Percentiles rank a stretch among this genome's conserved stretches.
Conservation (phyloP, 2,888 invertebrate genomes). For the Buathra laborator region DNA sequence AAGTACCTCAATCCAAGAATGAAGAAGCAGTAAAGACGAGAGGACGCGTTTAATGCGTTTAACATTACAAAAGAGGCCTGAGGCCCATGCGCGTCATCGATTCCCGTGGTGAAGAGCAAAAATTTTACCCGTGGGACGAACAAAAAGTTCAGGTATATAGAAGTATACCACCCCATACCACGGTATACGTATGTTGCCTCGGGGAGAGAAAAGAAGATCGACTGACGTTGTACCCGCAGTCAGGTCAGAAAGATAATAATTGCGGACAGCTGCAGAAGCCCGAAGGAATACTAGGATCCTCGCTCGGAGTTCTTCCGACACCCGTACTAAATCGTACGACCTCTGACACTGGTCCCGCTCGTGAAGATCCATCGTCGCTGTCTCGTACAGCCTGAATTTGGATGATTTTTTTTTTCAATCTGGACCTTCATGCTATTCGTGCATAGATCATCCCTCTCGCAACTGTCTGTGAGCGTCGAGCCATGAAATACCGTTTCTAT, state of each 20-base stretch:
- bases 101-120: conserved; percentile 74
- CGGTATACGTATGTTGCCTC: conserved; percentile 43
- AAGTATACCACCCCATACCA: conserved; percentile 13
- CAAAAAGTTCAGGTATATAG: conserved; percentile 65
- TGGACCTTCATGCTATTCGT: conserved; percentile 13
- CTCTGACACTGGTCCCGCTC: conserved; percentile 50
- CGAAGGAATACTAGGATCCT: conserved; percentile 72
- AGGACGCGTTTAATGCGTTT: conserved; percentile 81
- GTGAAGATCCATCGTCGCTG: conserved; percentile 53
- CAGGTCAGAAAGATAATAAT: conserved; percentile 80
- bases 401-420: conserved; percentile 76
- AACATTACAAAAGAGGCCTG: conserved; percentile 80
- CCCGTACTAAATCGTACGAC: conserved; percentile 65
- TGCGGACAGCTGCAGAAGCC: conserved; percentile 81
- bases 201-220: conserved; percentile 46
- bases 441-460: conserved; percentile 40
- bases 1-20: conserved; percentile 21
- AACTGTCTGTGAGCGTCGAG: conserved; percentile 56
- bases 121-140: conserved; percentile 70
- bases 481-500: conserved; percentile 58
- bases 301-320: conserved; percentile 58
- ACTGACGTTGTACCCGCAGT: conserved; percentile 63
- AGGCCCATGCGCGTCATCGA: conserved; percentile 82
- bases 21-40: conserved; percentile 33
- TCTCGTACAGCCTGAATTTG: conserved; percentile 68